These are phyloP conservation scores for Coremacera marginata DNA, from an alignment of 2,888 invertebrate genomes.

Conservation along the genomic window DNA sequence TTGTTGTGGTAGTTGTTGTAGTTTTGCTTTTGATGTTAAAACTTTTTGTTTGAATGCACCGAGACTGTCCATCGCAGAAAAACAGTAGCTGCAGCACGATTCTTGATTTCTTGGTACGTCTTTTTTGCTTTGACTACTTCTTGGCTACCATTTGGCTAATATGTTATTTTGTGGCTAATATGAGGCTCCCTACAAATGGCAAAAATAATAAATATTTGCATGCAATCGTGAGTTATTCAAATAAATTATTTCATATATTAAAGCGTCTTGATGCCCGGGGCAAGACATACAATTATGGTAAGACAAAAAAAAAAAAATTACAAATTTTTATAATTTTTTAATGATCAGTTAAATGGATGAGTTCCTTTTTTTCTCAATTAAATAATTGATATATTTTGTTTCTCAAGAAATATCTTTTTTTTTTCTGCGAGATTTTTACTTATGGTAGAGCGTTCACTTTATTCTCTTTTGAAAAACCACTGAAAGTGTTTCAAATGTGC, in stretches of 20 bases:
- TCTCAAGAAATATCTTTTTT: no score
- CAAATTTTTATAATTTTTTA: conserved; percentile 15
- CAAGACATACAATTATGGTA: conserved; percentile 14
- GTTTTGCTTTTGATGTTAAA: background rate
- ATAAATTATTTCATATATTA: conserved; percentile 39
- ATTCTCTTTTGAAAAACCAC: no score
- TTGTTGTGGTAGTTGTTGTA: background rate
- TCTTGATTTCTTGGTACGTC: conserved; percentile 4
- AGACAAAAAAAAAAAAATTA: background rate
- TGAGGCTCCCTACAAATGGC: conserved; percentile 24
- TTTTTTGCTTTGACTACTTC: background rate
- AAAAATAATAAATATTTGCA: conserved; percentile 36
- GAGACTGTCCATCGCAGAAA: background rate
- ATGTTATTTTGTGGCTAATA: conserved; percentile 30
- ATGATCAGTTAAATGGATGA: background rate
- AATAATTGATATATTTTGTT: no score
- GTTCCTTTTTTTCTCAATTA: no score
- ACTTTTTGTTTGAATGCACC: no score
- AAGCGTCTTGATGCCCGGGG: conserved; percentile 1
- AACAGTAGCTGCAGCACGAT: conserved; percentile 35
- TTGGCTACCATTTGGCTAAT: conserved; percentile 15
- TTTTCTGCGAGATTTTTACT: no score
- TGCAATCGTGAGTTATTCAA: conserved; percentile 38
- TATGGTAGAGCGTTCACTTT: no score
- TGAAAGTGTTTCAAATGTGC: no score